A percentile compares a stretch with the other conserved stretches of the same genome.
phyloP scores from a whole-genome alignment of 2,888 invertebrate genomes.

The Polymixis flavicincta region DNA sequence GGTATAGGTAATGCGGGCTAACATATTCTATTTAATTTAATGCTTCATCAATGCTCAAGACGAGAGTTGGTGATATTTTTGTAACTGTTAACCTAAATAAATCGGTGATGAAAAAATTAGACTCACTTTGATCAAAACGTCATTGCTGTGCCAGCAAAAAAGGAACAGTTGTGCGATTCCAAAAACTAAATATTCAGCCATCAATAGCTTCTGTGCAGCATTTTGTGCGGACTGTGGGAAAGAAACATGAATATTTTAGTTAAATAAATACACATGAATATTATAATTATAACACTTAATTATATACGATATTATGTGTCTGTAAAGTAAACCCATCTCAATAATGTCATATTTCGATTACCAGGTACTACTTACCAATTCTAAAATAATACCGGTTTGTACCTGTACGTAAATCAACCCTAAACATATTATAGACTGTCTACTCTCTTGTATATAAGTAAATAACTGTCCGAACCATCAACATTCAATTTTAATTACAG shows the following conservation, averaged over 20 bases:
- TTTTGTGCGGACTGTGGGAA: constrained; percentile 76
- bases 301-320: neutral
- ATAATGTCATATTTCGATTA: neutral
- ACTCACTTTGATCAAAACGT: constrained; percentile 80
- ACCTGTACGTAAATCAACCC: neutral
- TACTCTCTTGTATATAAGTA: neutral
- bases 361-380: neutral
- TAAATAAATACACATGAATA: neutral
- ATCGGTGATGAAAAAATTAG: neutral
- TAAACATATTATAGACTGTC: neutral
- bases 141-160: constrained; percentile 86
- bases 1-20: neutral
- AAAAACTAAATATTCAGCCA: constrained; percentile 85
- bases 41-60: neutral
- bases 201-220: constrained; percentile 79
- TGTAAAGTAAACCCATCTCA: neutral
- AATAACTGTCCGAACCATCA: neutral
- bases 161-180: constrained; percentile 83
- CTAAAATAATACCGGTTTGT: neutral
- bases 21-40: neutral
- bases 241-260: neutral
- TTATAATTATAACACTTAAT: too few species aligned
- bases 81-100: neutral
- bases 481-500: constrained; percentile 6
- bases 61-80: neutral